Evolutionary conservation across 2,797 vertebrate species (phyloP).

Genomic region (Cyclura pinguis): DNA sequence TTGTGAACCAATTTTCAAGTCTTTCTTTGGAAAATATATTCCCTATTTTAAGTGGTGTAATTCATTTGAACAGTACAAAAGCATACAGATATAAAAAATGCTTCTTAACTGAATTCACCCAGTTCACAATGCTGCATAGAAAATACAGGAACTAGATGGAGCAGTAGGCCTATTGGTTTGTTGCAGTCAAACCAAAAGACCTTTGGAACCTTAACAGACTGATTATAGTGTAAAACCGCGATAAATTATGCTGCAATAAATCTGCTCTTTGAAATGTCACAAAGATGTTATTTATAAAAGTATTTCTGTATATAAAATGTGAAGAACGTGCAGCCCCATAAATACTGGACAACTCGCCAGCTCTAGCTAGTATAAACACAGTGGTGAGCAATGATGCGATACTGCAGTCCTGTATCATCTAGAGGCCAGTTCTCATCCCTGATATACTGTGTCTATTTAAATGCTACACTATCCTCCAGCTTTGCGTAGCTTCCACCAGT

Average conservation of each 20-base stretch:
- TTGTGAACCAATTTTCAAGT: background rate
- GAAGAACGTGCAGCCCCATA: too few relatives aligned
- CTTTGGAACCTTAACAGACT: background rate
- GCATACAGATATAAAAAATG: background rate
- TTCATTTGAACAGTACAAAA: background rate
- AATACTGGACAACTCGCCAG: too few relatives aligned
- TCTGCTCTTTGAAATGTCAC: background rate
- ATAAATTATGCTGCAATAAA: background rate
- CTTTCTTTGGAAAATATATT: background rate
- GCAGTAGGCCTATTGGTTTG: background rate
- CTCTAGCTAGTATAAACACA: too few relatives aligned
- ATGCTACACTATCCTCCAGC: background rate
- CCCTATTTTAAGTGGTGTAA: background rate
- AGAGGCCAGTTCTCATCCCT: background rate
- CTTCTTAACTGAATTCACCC: background rate
- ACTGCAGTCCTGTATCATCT: background rate
- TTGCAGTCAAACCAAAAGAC: background rate
- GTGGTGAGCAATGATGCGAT: too few relatives aligned
- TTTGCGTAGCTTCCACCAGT: background rate
- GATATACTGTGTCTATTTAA: background rate
- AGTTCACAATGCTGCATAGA: background rate
- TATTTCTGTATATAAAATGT: too few relatives aligned
- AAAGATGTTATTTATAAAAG: background rate
- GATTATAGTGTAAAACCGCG: background rate
- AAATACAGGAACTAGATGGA: background rate